Evolutionary conservation across 2,113 vertebrate genomes (phyloP).

Genomic region (Mirza zaza): DNA sequence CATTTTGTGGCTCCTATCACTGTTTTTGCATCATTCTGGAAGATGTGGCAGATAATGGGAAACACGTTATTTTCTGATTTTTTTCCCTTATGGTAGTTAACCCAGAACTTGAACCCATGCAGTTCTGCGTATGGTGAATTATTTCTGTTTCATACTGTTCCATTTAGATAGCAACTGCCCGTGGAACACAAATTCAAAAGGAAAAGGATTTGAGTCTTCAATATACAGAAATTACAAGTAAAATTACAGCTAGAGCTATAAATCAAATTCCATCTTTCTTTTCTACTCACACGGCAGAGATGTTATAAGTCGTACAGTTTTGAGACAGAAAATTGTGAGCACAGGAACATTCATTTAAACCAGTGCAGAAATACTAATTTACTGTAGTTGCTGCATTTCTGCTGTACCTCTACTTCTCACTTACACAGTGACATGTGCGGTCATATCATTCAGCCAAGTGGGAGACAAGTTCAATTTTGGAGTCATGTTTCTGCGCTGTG

Average conservation of each 20-base stretch:
- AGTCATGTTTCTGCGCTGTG: neutral
- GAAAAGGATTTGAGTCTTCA: neutral
- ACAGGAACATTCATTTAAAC: neutral
- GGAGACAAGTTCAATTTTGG: constrained; percentile 43
- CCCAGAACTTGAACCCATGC: constrained; percentile 13
- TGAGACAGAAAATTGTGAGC: neutral
- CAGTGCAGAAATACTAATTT: neutral
- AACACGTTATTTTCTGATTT: neutral
- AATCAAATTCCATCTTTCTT: neutral
- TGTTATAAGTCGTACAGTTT: neutral
- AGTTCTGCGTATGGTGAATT: neutral
- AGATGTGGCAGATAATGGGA: constrained; percentile 5
- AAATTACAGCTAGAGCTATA: neutral
- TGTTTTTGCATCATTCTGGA: constrained; percentile 47
- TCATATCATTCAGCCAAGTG: constrained; percentile 27
- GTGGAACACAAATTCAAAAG: neutral
- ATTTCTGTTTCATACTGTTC: constrained; percentile 14
- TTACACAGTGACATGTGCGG: neutral
- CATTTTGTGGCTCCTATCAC: constrained; percentile 29
- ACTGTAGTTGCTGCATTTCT: neutral
- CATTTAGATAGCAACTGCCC: neutral
- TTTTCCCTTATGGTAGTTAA: neutral
- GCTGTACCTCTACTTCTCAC: neutral
- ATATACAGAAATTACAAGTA: neutral
- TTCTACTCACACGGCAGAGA: neutral